phyloP scores from a whole-genome alignment of 2,797 vertebrate species.

The Hydrophis major region DNA sequence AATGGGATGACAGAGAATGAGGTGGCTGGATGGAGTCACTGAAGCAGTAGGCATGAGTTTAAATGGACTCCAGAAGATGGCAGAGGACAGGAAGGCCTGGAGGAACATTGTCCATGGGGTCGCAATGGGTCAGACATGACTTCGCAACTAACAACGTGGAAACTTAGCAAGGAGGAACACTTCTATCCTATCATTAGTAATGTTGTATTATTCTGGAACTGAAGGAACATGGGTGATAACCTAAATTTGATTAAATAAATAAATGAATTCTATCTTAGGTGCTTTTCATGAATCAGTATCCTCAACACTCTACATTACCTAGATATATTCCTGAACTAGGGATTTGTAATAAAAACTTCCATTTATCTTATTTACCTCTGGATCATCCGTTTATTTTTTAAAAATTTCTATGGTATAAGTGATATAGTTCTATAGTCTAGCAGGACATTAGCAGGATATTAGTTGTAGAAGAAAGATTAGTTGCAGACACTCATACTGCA shows the following conservation, averaged over 20 bases:
- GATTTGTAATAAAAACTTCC: background rate
- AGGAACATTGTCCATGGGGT: too few relatives aligned
- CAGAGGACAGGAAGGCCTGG: too few relatives aligned
- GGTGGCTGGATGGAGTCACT: too few relatives aligned
- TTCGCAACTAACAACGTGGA: background rate
- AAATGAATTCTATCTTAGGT: background rate
- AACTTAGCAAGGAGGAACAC: background rate
- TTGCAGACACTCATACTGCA: background rate
- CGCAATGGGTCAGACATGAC: too few relatives aligned
- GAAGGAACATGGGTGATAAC: background rate
- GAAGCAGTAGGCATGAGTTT: too few relatives aligned
- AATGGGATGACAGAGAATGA: too few relatives aligned
- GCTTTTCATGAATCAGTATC: background rate
- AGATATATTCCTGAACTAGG: background rate
- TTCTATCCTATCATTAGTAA: background rate
- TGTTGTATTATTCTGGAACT: background rate
- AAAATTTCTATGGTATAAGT: background rate
- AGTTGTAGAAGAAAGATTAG: conserved; percentile 2
- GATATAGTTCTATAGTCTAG: background rate
- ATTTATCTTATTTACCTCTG: too few relatives aligned
- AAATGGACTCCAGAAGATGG: too few relatives aligned
- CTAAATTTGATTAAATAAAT: background rate
- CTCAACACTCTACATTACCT: background rate
- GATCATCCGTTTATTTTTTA: background rate
- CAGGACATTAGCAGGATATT: background rate